Percentiles rank a stretch among this genome's conserved stretches.
These are phyloP conservation scores for Virgularia gustaviana DNA, from an alignment of 92 coral and sea anemone species.

Conservation along the genomic window DNA sequence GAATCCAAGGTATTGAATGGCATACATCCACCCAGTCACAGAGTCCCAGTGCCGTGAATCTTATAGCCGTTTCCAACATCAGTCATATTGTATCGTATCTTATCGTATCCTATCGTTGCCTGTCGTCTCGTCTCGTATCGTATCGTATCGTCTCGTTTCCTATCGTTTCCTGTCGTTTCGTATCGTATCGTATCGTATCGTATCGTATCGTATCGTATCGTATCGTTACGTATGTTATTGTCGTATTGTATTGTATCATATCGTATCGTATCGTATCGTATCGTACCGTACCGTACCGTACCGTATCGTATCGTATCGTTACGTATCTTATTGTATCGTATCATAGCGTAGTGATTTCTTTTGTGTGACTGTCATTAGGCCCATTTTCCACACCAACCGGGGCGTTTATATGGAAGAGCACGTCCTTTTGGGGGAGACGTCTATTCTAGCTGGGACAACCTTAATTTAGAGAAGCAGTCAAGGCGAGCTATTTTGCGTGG, in stretches of 20 bases:
- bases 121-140: no score
- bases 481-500: no score
- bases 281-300: background rate
- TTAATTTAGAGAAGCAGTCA: no score
- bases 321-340: no score
- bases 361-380: no score
- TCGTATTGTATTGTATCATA: background rate
- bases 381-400: no score
- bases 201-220: background rate
- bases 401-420: no score
- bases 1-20: conserved; percentile 74
- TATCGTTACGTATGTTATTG: background rate
- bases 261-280: background rate
- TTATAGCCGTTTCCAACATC: no score
- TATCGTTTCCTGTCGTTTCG: background rate
- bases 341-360: no score
- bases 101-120: background rate
- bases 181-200: background rate
- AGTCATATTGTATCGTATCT: background rate
- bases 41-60: no score
- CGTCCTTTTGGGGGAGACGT: no score
- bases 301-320: background rate
- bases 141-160: background rate
- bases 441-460: no score
- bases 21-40: background rate